Base-by-base conservation (phyloP, 2,797 vertebrate species). In the Apogon talboti region DNA sequence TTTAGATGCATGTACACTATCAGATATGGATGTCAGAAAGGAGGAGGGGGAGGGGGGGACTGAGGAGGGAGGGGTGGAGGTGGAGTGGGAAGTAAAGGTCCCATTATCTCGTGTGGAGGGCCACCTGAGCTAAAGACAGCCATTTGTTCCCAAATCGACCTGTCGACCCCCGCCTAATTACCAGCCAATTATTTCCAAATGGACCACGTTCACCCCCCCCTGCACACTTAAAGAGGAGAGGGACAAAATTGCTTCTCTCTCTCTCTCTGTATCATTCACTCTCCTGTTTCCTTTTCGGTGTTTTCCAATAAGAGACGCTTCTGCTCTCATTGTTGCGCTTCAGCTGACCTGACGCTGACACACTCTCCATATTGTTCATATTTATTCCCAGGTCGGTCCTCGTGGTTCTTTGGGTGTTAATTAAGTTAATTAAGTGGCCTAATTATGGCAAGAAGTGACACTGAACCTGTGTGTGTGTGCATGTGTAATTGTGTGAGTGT, bases 151-250 rank as follows among this genome's bases (percentile, higher is more conserved):
- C 91, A 88, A 92, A 85, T 93, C 91, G 93, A 95, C 94, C 95
- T 85, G 74, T 66, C 91, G 94, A 95, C 96, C 95, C 92, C 88
- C 82, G 46, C 83, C 91, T 95, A 96, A 96, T 94, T 94, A 94
- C 94, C 81, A 93, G 89, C 93, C 95, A 96, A 96, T 96, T 96
- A 95, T 91, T 94, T 93, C 78, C 85, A 93, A 94, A 93, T 92
- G 90, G 83, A 88, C 89, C 48, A 42, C 82, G 82, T 90, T 93
- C 91, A 82, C 88, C 81, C 65, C 71, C 83, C 77, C 74, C 83
- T 71, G 72, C 71, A 28, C 87, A 89, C 86, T 89, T 82, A 80
- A 44, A 76, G 84, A 84, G 66, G 71, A 83, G 81, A 89, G 84
- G 76, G 71, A 76, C 65, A 46, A 81, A 86, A 89, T 85, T 73